phyloP scores from a whole-genome alignment of 1,140 invertebrate genomes.

The Meloidogyne floridensis region DNA sequence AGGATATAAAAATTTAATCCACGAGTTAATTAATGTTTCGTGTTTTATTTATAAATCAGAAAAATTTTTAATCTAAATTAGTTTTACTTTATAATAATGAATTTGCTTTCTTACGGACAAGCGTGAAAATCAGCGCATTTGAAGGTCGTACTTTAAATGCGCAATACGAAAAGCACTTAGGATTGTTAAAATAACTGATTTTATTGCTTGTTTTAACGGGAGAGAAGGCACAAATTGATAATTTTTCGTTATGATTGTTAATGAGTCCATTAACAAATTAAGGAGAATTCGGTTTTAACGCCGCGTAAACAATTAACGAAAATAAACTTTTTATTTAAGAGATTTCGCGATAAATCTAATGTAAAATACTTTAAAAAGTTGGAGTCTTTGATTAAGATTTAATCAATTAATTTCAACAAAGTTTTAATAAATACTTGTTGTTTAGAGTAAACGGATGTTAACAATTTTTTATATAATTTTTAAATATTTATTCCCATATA shows the following conservation, averaged over 20 bases:
- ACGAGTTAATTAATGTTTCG: not conserved
- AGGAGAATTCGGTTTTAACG: not conserved
- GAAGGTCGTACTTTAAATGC: conserved; percentile 6
- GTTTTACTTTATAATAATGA: not conserved
- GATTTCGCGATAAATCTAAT: not conserved
- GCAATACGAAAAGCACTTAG: not conserved
- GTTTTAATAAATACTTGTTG: too few species aligned
- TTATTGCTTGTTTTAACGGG: too few species aligned
- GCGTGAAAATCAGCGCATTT: not conserved
- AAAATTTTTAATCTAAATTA: too few species aligned
- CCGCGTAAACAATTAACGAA: not conserved
- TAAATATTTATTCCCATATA: too few species aligned
- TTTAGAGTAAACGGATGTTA: too few species aligned
- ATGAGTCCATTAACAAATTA: not conserved
- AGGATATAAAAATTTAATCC: not conserved
- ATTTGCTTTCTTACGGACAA: too few species aligned
- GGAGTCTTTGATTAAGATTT: too few species aligned
- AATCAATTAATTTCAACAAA: too few species aligned
- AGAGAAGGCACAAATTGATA: not conserved
- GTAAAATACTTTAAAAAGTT: too few species aligned
- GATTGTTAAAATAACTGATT: not conserved
- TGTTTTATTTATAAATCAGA: not conserved
- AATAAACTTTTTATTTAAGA: not conserved
- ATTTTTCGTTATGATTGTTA: not conserved
- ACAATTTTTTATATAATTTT: too few species aligned